Evolutionary conservation across 2,888 invertebrate species (phyloP).

Genomic region (Athrips mouffetella): DNA sequence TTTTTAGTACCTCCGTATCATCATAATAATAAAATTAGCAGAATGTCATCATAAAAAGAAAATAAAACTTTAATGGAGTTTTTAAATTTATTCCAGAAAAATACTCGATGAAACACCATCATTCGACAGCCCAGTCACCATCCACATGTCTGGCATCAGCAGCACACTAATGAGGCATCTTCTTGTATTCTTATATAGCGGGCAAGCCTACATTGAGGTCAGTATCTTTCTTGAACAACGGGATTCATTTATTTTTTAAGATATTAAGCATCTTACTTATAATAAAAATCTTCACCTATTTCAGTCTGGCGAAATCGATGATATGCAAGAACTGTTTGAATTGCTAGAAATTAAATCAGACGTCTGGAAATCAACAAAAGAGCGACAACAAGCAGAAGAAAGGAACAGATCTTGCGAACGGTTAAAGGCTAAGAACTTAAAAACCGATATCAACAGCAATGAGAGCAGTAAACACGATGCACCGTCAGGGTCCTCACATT

Average conservation of each 20-base stretch:
- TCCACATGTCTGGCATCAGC: slow-evolving; percentile 90
- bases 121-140: slow-evolving; percentile 85
- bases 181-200: slow-evolving; percentile 90
- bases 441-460: slow-evolving; percentile 74
- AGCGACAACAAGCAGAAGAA: slow-evolving; percentile 73
- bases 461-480: slow-evolving; percentile 75
- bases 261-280: neutral
- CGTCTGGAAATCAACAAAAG: slow-evolving; percentile 81
- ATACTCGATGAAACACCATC: slow-evolving; percentile 85
- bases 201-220: slow-evolving; percentile 89
- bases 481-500: slow-evolving; percentile 71
- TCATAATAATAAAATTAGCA: neutral
- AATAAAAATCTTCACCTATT: slow-evolving; percentile 33
- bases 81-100: slow-evolving; percentile 65
- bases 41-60: neutral
- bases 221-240: slow-evolving; percentile 27
- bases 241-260: neutral
- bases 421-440: slow-evolving; percentile 64
- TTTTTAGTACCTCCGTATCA: neutral
- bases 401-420: slow-evolving; percentile 71
- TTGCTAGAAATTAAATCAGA: slow-evolving; percentile 91
- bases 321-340: slow-evolving; percentile 89
- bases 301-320: slow-evolving; percentile 88
- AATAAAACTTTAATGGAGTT: slow-evolving; percentile 3
- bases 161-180: slow-evolving; percentile 89